Conservation (phyloP, 2,797 vertebrate genomes). For the Steatocranus sp. region DNA sequence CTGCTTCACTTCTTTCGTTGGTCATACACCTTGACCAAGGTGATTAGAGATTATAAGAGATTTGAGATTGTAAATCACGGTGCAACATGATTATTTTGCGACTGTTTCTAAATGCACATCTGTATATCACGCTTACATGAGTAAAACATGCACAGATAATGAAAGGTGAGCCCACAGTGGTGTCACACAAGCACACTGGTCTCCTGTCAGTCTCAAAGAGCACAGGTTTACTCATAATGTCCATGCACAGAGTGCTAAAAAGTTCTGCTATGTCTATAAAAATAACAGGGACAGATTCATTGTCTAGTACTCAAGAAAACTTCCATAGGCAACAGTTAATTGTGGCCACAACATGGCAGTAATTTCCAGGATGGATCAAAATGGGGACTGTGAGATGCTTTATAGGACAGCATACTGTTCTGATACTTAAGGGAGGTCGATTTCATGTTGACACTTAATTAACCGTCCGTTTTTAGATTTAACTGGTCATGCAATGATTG, state of each 20-base stretch:
- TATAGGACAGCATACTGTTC: neutral
- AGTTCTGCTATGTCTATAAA: neutral
- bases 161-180: neutral
- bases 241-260: neutral
- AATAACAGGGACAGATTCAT: neutral
- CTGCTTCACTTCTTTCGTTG: neutral
- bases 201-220: neutral
- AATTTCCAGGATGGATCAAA: neutral
- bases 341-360: neutral
- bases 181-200: neutral
- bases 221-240: neutral
- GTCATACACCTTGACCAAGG: neutral
- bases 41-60: neutral
- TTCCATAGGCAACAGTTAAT: neutral
- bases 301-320: neutral
- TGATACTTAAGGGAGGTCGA: neutral
- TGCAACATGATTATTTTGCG: rapidly evolving
- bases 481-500: neutral
- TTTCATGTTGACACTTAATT: neutral
- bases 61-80: rapidly evolving
- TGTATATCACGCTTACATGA: neutral
- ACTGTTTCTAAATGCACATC: rapidly evolving
- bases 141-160: neutral
- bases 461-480: neutral
- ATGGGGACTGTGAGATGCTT: rapidly evolving